Evolutionary conservation across 2,113 vertebrate genomes (phyloP).

Genomic region (Nanorana parkeri): DNA sequence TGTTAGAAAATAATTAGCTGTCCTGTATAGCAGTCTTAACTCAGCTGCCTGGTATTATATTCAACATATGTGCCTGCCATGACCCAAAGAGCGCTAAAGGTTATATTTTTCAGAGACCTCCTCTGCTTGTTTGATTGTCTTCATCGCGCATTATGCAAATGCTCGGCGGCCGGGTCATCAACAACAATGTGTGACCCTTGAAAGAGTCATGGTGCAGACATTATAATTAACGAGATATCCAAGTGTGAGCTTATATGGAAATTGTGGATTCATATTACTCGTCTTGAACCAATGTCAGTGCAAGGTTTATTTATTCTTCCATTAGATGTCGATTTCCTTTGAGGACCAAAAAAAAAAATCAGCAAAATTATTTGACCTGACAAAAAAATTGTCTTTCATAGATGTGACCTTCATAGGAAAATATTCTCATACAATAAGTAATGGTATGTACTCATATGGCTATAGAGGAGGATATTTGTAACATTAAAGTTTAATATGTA

Average conservation of each 20-base stretch:
- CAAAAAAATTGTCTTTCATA: constrained; percentile 5
- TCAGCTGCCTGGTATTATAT: constrained; percentile 1
- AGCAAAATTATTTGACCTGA: constrained; percentile 20
- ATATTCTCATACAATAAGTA: constrained; percentile 11
- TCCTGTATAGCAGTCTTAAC: not conserved
- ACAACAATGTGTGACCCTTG: constrained; percentile 23
- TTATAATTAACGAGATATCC: constrained; percentile 44
- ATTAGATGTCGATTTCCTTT: constrained; percentile 41
- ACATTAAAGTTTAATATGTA: no score
- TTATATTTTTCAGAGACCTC: constrained; percentile 24
- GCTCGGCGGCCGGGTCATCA: not conserved
- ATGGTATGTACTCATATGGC: not conserved
- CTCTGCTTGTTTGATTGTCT: constrained; percentile 34
- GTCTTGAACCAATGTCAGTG: constrained; percentile 46
- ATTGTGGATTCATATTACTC: constrained; percentile 43
- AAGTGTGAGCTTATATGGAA: constrained; percentile 32
- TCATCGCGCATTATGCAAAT: constrained; percentile 47
- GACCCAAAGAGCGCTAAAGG: constrained; percentile 1
- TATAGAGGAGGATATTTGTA: no score
- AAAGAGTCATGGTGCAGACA: constrained; percentile 10
- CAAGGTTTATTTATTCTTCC: constrained; percentile 49
- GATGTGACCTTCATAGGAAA: constrained; percentile 3
- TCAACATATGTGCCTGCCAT: not conserved
- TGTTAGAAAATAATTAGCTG: constrained; percentile 13
- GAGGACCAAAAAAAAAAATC: not conserved